Conservation (phyloP, 2,797 vertebrate species). For the Tragelaphus oryx region DNA sequence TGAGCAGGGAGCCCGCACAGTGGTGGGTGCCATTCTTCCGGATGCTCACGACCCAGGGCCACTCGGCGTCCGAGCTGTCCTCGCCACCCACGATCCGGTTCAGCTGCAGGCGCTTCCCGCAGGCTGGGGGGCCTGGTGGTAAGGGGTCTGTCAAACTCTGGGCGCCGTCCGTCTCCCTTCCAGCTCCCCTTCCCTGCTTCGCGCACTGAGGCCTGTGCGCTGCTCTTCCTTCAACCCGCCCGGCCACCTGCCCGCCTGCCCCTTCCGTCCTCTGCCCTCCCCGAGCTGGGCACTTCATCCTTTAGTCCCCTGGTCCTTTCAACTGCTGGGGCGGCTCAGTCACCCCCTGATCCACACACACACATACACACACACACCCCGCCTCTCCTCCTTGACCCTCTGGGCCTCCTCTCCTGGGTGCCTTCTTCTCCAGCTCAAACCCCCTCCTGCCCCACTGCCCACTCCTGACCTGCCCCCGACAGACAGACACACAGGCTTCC, state of each 20-base stretch:
- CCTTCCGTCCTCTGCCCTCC: background rate
- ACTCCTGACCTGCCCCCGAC: background rate
- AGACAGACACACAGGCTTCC: background rate
- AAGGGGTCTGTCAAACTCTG: background rate
- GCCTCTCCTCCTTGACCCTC: background rate
- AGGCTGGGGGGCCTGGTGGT: conserved; percentile 5
- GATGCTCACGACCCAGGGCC: conserved; percentile 77
- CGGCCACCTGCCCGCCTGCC: fast-evolving
- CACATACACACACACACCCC: background rate
- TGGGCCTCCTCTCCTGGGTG: too few species aligned
- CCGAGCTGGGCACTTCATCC: background rate
- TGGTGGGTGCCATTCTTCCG: conserved; percentile 66
- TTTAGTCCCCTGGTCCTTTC: background rate
- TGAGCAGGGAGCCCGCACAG: conserved; percentile 74
- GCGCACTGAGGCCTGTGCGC: background rate
- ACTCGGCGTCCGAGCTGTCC: conserved; percentile 58
- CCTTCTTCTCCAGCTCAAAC: background rate
- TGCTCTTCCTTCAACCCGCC: background rate
- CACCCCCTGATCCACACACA: background rate
- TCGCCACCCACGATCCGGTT: conserved; percentile 67
- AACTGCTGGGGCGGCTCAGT: background rate
- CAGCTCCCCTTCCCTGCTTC: background rate
- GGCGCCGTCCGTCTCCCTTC: background rate
- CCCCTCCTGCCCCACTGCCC: background rate
- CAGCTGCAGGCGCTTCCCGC: conserved; percentile 69